Percentiles rank a stretch among this genome's conserved stretches.
Evolutionary conservation across 2,888 invertebrate species (phyloP).

Genomic region (Resseliella maxima): DNA sequence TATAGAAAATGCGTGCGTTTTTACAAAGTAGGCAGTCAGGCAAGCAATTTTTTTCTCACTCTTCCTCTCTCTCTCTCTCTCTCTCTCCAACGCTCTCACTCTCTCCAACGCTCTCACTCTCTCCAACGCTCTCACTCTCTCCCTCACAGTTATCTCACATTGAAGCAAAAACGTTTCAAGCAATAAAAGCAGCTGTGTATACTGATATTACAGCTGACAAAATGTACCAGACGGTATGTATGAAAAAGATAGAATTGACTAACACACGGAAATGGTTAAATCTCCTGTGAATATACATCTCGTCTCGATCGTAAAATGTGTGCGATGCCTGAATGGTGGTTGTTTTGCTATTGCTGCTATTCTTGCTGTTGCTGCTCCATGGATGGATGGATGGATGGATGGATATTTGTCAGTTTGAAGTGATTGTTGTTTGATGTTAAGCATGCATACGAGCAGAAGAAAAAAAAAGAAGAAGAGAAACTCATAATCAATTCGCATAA

Average conservation of each 20-base stretch:
- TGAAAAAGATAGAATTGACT: not conserved
- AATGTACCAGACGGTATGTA: not conserved
- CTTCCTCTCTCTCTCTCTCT: too few relatives aligned
- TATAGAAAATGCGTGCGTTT: not conserved
- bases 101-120: too few relatives aligned
- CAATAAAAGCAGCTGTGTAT: constrained; percentile 48
- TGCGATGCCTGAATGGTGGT: not conserved
- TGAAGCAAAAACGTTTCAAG: not conserved
- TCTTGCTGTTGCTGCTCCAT: not conserved
- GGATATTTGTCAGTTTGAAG: constrained; percentile 9
- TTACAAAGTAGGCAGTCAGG: not conserved
- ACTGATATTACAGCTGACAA: constrained; percentile 38
- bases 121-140: too few relatives aligned
- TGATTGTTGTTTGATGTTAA: constrained; percentile 42
- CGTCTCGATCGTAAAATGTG: not conserved
- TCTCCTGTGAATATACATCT: not conserved
- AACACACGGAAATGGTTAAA: constrained; percentile 16
- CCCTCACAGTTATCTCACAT: not conserved
- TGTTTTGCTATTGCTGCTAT: not conserved
- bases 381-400: constrained; percentile 41
- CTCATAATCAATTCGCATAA: constrained; percentile 28
- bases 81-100: too few relatives aligned
- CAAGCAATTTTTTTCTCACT: not conserved
- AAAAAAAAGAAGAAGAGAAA: not conserved
- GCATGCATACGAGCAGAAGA: not conserved